Conservation (phyloP, 2,113 vertebrate genomes). For the Canis aureus region DNA sequence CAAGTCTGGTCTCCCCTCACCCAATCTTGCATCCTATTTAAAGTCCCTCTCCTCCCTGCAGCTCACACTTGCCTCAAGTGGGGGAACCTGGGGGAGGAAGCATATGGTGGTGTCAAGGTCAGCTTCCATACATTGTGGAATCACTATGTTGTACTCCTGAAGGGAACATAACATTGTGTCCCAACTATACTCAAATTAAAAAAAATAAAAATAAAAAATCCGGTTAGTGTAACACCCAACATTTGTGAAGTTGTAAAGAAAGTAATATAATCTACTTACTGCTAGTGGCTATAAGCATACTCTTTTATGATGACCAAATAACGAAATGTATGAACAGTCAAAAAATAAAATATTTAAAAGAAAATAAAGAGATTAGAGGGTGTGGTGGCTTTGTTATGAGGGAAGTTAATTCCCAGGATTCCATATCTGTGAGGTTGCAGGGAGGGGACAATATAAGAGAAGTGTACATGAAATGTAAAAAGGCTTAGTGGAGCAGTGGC, state of each 20-base stretch:
- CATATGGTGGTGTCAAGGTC: neutral
- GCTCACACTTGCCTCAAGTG: neutral
- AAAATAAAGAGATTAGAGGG: neutral
- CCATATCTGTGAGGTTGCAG: neutral
- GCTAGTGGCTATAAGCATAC: neutral
- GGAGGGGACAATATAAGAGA: neutral
- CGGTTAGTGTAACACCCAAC: neutral
- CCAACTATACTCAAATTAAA: neutral
- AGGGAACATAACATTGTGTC: neutral
- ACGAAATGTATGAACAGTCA: neutral
- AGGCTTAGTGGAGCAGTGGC: neutral
- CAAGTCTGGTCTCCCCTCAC: neutral
- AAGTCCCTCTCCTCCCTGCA: neutral
- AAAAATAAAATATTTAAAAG: neutral
- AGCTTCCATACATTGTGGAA: neutral
- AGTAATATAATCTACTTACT: neutral
- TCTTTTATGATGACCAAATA: neutral
- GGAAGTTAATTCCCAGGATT: neutral
- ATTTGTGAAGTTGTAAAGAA: neutral
- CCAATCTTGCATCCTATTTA: neutral
- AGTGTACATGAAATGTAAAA: neutral
- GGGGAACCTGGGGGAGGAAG: neutral
- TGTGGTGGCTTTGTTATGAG: neutral
- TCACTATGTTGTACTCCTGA: neutral
- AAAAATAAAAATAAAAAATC: neutral